Percentiles rank a stretch among this genome's conserved stretches.
These are phyloP conservation scores for Steinernema scapterisci DNA, from an alignment of 2,888 invertebrate species.

Conservation along the genomic window DNA sequence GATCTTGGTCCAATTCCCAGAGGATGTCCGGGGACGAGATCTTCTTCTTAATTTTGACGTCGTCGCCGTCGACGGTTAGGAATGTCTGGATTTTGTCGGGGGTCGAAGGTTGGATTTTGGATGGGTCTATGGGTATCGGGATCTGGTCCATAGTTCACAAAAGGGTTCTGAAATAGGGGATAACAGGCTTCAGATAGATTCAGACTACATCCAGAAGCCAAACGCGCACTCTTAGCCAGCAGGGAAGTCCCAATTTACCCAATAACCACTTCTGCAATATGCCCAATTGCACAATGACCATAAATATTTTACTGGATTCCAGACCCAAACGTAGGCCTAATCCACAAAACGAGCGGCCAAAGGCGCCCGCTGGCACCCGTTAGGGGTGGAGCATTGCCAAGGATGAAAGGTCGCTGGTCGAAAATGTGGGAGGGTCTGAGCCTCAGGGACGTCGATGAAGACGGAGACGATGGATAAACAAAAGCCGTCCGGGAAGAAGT, in stretches of 20 bases:
- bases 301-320: constrained; percentile 12
- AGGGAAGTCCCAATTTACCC: too few relatives aligned
- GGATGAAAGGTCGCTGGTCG: background rate
- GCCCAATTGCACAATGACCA: background rate
- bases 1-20: constrained; percentile 15
- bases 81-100: background rate
- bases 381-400: background rate
- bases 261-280: too few relatives aligned
- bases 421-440: background rate
- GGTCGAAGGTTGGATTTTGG: background rate
- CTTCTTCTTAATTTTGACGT: constrained; percentile 1
- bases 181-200: too few relatives aligned
- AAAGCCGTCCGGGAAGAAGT: background rate
- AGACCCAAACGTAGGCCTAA: background rate
- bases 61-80: background rate
- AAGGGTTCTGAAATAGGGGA: background rate
- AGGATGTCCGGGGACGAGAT: background rate
- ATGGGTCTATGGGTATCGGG: background rate
- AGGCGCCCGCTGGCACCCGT: background rate
- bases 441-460: background rate
- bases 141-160: background rate
- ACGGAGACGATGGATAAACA: background rate
- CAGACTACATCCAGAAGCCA: too few relatives aligned
- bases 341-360: background rate
- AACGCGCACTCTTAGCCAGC: too few relatives aligned